Conservation (phyloP, 2,797 vertebrate species). For the Limnodromus scolopaceus region DNA sequence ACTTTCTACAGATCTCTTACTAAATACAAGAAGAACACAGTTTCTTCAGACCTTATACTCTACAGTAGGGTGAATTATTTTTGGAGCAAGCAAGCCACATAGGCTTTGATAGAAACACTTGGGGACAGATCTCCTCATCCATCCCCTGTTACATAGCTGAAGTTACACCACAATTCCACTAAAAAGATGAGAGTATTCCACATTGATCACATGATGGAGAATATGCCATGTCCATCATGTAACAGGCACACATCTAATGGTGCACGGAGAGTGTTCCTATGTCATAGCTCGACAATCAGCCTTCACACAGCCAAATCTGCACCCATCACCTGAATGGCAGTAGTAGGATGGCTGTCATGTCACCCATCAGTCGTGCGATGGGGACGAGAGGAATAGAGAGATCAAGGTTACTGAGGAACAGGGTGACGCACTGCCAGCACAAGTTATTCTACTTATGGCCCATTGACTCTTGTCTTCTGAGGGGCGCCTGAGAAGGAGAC, state of each 20-base stretch:
- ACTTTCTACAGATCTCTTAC: not conserved
- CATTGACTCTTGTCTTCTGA: not conserved
- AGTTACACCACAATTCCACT: not conserved
- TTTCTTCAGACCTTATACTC: not conserved
- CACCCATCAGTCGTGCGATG: not conserved
- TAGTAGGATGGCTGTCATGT: not conserved
- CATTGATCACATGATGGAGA: accelerated
- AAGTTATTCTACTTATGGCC: not conserved
- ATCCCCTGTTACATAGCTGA: not conserved
- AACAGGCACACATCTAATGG: not conserved
- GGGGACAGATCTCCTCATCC: not conserved
- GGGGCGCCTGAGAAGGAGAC: not conserved
- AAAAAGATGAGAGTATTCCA: not conserved
- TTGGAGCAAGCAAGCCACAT: not conserved
- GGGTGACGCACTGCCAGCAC: not conserved
- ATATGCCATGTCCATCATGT: not conserved
- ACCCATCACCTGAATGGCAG: not conserved
- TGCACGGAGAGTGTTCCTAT: not conserved
- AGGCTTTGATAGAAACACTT: not conserved
- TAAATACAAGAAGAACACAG: not conserved
- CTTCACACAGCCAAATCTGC: not conserved
- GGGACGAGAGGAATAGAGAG: not conserved
- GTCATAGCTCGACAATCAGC: not conserved
- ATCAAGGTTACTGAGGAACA: not conserved
- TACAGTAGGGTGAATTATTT: not conserved